Evolutionary conservation across 2,888 invertebrate genomes (phyloP), one percentile per base, ranked within the genome.

Genomic region (Aphidoletes aphidimyza): DNA sequence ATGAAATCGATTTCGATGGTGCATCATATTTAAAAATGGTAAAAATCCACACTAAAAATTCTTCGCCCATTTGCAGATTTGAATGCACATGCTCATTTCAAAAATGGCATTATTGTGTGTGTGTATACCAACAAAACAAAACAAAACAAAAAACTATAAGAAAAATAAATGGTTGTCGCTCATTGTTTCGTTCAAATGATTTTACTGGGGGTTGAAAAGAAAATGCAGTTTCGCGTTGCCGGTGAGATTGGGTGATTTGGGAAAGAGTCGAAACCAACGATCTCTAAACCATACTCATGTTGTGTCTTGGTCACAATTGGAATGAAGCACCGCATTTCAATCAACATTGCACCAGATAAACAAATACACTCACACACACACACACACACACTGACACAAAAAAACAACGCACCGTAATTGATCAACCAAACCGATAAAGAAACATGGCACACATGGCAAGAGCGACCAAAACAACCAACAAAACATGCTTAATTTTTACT

Each of bases 31-130:
- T n/a, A n/a, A 42, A 42, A 42, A 42, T 42, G 42, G 42, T n/a
- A n/a, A 54, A 19, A 78, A 36, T 78, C 9, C 1, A 1, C 19
- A 34, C 9, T 36, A 14, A 78, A 78, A 34, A 78, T 37, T 81
- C 37, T 37, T 37, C 19, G 19, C 37, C 37, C 8, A 22, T 37
- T 36, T 81, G 3, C 22, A 81, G 81, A 81, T 81, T 81, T 81
- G 81, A 37, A 36, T 37, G 81, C 37, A 81, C 36, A n/a, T 81
- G 81, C 22, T 37, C n/a, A 36, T 81, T 81, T 81, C 2, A 37
- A 37, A 81, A 81, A 37, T 36, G 81, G 37, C 81, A 81, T 81
- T 81, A n/a, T n/a, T n/a, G n/a, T n/a, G n/a, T n/a, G 81, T 37
- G 81, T 69, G 69, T 14, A 11, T 69, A 69, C 30, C 69, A 36